Evolutionary conservation across 2,888 invertebrate genomes (phyloP).

Genomic region (Sphaeridia pumilis): DNA sequence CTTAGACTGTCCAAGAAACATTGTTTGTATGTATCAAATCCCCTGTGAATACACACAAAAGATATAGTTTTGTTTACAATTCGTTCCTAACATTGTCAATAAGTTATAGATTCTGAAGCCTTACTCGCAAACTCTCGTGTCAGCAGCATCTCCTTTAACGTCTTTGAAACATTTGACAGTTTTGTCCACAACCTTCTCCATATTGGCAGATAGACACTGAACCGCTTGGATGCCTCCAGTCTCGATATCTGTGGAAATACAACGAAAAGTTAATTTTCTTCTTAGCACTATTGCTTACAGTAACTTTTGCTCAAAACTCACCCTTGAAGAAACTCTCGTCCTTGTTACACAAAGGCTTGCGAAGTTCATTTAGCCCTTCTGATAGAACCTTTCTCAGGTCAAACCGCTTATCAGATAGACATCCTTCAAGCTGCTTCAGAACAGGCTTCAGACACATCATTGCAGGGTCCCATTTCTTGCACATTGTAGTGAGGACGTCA

Average conservation of each 20-base stretch:
- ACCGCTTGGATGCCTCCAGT: background rate
- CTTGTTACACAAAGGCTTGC: constrained; percentile 1
- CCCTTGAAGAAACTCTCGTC: constrained; percentile 4
- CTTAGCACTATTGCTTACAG: background rate
- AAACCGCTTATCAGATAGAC: background rate
- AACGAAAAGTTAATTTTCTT: background rate
- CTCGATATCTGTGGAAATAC: constrained; percentile 4
- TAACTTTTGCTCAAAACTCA: background rate
- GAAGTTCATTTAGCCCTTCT: background rate
- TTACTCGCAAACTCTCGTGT: constrained; percentile 10
- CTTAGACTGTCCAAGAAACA: constrained; percentile 6
- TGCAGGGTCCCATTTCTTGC: background rate
- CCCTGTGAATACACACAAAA: constrained; percentile 2
- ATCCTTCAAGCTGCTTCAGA: constrained; percentile 2
- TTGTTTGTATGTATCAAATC: constrained; percentile 7
- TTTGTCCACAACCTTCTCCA: background rate
- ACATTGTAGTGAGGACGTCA: background rate
- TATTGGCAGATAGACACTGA: constrained; percentile 1
- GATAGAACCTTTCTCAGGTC: constrained; percentile 5
- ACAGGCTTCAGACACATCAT: constrained; percentile 2
- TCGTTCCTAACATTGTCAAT: background rate
- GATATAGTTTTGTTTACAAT: too few species aligned
- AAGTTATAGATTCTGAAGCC: background rate
- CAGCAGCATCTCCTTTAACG: background rate
- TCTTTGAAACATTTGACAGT: constrained; percentile 2